Evolutionary conservation across 2,888 invertebrate genomes (phyloP), one percentile per base, ranked within the genome.

Genomic region (Oegoconia quadripuncta): DNA sequence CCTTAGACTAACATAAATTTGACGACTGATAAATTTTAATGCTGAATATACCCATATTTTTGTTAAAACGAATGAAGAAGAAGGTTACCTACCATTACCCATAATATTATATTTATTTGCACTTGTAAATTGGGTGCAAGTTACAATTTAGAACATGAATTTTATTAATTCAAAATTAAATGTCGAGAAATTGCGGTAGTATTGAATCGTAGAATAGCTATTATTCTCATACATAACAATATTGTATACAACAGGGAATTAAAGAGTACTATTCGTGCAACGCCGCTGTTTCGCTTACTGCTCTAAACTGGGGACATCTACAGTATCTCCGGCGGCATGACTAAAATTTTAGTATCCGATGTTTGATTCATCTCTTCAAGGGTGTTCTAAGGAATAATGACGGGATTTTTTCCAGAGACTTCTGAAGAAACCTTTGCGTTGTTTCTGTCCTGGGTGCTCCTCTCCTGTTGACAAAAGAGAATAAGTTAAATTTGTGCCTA

Each of bases 341-440:
- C 15, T 33, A 33, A 25, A 32, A 20, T 22, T 8, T 25, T 33
- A 23, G 33, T 22, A 22, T n/a, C n/a, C n/a, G 25, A 25, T 2
- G 2, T 13, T 1, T 2, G 5, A 14, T 12, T 2, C 44, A 70
- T 48, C 48, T 55, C 53, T 88, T 91, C 91, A 92, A 88, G 95
- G 95, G 80, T 95, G 95, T 80, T 95, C 95, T 78, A 95, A 86
- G 50, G 95, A 95, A 74, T 95, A 93, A 72, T 95, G 95, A 53
- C 95, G 92, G 54, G 95, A 95, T 64, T 94, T 91, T 80, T 95
- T 95, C 95, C 95, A 96, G 58, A 95, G 92, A 74, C 91, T 94
- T 81, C 94, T 94, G 88, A 96, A 96, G 79, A 96, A 95, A 50
- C 95, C 94, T 80, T 94, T 94, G 75, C 95, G 94, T 83, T 95